Evolutionary conservation across 2,888 invertebrate genomes (phyloP).

Genomic region (Odontomyia ornata): DNA sequence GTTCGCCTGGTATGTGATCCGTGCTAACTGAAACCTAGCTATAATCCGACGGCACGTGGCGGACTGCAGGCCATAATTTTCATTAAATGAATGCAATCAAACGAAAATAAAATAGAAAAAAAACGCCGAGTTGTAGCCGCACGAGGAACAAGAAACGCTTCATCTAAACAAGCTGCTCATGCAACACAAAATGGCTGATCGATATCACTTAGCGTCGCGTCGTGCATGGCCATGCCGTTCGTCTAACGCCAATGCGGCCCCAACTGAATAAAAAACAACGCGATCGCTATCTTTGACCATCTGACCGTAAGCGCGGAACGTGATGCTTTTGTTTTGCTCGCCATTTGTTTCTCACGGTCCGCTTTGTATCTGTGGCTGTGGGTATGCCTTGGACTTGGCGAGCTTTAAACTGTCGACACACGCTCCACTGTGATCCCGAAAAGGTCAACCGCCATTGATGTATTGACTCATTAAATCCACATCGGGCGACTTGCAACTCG

Average conservation of each 20-base stretch:
- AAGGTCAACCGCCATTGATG: slow-evolving; percentile 41
- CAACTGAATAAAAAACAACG: neutral
- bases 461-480: slow-evolving; percentile 27
- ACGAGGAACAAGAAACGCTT: neutral
- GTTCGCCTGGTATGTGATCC: neutral
- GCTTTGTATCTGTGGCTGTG: neutral
- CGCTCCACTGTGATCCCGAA: slow-evolving; percentile 34
- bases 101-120: neutral
- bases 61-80: slow-evolving; percentile 12
- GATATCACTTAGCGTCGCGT: slow-evolving; percentile 9
- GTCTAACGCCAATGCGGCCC: slow-evolving; percentile 16
- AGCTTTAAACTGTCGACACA: slow-evolving; percentile 12
- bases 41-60: slow-evolving; percentile 27
- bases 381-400: neutral
- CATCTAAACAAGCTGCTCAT: slow-evolving; percentile 4
- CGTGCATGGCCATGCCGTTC: neutral
- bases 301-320: slow-evolving; percentile 34
- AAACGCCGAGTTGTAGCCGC: neutral
- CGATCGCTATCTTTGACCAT: slow-evolving; percentile 30
- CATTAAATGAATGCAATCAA: slow-evolving; percentile 32
- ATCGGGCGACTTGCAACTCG: neutral
- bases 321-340: slow-evolving; percentile 11
- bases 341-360: slow-evolving; percentile 33
- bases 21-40: neutral
- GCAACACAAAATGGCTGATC: slow-evolving; percentile 23